A percentile compares a stretch with the other conserved stretches of the same genome.
Evolutionary conservation across 1,140 invertebrate species (phyloP).

Genomic region (Phymorhynchus buccinoides): DNA sequence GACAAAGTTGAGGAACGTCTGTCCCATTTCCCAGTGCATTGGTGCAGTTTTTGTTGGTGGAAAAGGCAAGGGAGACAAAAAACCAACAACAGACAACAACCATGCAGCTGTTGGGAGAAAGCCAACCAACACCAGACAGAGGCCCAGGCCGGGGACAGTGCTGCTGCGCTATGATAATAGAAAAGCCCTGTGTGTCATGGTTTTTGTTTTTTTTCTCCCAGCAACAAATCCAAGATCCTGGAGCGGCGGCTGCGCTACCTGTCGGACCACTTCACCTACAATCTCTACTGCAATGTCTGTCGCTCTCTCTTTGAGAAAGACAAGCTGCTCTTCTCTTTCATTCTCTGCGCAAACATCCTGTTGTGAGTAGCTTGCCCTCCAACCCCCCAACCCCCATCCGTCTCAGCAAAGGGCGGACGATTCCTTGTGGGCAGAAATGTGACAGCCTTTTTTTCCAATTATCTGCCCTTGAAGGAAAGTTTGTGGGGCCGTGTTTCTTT

Average conservation of each 20-base stretch:
- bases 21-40: too few species aligned
- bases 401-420: background rate
- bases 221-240: constrained; percentile 69
- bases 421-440: background rate
- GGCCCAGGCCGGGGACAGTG: background rate
- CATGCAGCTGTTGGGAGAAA: background rate
- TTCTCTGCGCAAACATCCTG: constrained; percentile 73
- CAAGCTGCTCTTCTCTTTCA: constrained; percentile 72
- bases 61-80: too few species aligned
- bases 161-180: background rate
- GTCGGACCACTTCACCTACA: constrained; percentile 73
- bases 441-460: background rate
- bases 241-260: constrained; percentile 69
- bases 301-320: constrained; percentile 73
- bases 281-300: constrained; percentile 71
- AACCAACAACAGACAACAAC: too few species aligned
- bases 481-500: too few species aligned
- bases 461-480: too few species aligned
- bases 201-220: constrained; percentile 60
- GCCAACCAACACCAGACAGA: background rate
- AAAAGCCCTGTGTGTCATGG: constrained; percentile 50
- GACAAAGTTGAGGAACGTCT: too few species aligned
- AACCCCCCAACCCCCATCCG: background rate
- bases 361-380: too few species aligned
- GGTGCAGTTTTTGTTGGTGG: too few species aligned